Percentiles rank a stretch among this genome's conserved stretches.
Evolutionary conservation across 2,797 vertebrate species (phyloP).

Genomic region (Zalophus californianus): DNA sequence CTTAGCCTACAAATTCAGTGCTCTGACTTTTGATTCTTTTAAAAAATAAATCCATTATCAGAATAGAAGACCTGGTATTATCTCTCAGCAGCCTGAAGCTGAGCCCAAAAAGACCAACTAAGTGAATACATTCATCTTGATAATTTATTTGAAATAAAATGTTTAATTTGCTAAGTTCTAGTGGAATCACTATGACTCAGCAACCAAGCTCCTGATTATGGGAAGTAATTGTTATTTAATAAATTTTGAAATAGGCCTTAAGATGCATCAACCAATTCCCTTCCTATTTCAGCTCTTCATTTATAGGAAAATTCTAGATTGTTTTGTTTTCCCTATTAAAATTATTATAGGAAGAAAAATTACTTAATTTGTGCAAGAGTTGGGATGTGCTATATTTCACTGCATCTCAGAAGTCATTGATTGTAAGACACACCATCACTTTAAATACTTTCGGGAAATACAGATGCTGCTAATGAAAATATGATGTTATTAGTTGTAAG

Average conservation of each 20-base stretch:
- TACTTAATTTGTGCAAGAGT: conserved; percentile 44
- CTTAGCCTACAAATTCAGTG: not conserved
- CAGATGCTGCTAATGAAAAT: conserved; percentile 41
- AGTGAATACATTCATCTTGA: conserved; percentile 2
- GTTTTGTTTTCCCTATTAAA: conserved; percentile 10
- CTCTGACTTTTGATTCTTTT: conserved; percentile 6
- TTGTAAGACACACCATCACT: not conserved
- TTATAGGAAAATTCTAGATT: not conserved
- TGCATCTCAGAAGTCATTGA: conserved; percentile 19
- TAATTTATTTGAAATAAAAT: conserved; percentile 42
- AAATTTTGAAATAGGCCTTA: conserved; percentile 33
- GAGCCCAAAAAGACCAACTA: not conserved
- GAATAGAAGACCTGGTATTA: not conserved
- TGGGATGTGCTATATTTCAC: not conserved
- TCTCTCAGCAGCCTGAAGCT: not conserved
- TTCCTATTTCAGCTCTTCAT: not conserved
- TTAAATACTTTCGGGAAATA: conserved; percentile 48
- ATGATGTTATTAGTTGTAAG: not conserved
- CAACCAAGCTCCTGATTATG: not conserved
- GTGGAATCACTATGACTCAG: not conserved
- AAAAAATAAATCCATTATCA: not conserved
- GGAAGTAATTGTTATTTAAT: conserved; percentile 7
- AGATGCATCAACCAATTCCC: not conserved
- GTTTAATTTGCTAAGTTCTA: conserved; percentile 12
- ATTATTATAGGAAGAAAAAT: not conserved